A percentile compares a stretch with the other conserved stretches of the same genome.
Conservation (phyloP, 2,888 invertebrate genomes). For the Himalopsyche japonica region DNA sequence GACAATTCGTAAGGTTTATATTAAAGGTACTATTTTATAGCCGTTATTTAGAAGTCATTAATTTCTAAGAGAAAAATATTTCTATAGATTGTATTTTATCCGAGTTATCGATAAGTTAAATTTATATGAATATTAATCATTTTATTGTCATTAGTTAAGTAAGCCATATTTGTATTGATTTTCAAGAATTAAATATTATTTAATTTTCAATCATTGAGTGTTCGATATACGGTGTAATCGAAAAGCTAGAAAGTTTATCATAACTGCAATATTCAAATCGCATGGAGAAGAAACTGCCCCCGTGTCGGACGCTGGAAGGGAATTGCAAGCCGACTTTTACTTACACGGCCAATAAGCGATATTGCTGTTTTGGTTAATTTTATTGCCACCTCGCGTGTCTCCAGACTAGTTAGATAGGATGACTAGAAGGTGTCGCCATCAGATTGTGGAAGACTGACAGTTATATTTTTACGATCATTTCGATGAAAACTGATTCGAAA, state of each 20-base stretch:
- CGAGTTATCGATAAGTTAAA: no score
- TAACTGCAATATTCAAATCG: not conserved
- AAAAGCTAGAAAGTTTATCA: not conserved
- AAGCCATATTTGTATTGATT: no score
- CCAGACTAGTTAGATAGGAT: not conserved
- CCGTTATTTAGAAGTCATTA: no score
- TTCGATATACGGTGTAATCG: no score
- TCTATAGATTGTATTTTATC: no score
- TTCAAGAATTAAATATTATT: no score
- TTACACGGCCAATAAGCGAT: not conserved
- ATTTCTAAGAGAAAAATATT: no score
- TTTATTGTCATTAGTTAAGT: no score
- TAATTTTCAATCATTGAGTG: no score
- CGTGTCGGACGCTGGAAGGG: constrained; percentile 1
- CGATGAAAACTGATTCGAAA: not conserved
- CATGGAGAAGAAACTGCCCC: not conserved
- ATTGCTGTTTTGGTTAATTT: constrained; percentile 18
- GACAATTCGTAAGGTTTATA: no score
- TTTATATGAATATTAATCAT: no score
- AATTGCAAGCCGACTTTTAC: not conserved
- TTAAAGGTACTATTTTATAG: no score
- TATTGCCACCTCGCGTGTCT: constrained; percentile 9
- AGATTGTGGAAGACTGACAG: not conserved
- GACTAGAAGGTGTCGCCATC: not conserved
- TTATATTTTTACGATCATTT: not conserved